These are phyloP conservation scores for Stenurella melanura DNA, from an alignment of 2,888 invertebrate genomes.

Conservation along the genomic window DNA sequence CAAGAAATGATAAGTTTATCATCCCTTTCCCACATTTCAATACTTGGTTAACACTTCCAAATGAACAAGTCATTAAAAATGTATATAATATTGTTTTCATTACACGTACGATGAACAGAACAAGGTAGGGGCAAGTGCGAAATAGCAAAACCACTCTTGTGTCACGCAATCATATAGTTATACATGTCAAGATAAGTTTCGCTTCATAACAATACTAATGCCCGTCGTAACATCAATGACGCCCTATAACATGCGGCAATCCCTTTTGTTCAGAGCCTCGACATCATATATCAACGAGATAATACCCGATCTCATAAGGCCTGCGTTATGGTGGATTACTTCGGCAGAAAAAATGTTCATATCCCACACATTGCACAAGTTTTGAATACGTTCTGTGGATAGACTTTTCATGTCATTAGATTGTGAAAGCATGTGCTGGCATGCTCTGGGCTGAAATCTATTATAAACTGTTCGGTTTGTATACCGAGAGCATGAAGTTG, in stretches of 20 bases:
- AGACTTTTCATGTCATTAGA: background rate
- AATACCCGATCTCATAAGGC: slow-evolving; percentile 37
- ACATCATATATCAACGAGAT: slow-evolving; percentile 38
- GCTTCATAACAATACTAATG: slow-evolving; percentile 28
- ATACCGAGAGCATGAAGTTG: background rate
- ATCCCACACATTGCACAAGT: slow-evolving; percentile 11
- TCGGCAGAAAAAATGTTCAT: slow-evolving; percentile 24
- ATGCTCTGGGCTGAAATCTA: background rate
- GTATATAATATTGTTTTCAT: too few species aligned
- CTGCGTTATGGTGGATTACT: slow-evolving; percentile 28
- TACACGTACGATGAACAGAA: too few species aligned
- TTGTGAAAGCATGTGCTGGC: background rate
- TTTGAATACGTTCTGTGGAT: slow-evolving; percentile 9
- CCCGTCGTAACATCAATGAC: slow-evolving; percentile 30
- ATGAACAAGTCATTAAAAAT: too few species aligned
- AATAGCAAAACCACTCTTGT: background rate
- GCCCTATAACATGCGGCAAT: slow-evolving; percentile 38
- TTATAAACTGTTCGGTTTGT: background rate
- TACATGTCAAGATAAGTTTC: slow-evolving; percentile 9
- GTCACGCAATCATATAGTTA: slow-evolving; percentile 1
- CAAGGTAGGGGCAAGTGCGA: background rate
- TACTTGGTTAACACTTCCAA: too few species aligned
- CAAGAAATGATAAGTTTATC: too few species aligned
- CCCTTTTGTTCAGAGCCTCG: slow-evolving; percentile 38
- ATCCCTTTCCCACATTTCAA: too few species aligned